Evolutionary conservation across 2,797 vertebrate genomes (phyloP).

Genomic region (Oreochromis grahami): DNA sequence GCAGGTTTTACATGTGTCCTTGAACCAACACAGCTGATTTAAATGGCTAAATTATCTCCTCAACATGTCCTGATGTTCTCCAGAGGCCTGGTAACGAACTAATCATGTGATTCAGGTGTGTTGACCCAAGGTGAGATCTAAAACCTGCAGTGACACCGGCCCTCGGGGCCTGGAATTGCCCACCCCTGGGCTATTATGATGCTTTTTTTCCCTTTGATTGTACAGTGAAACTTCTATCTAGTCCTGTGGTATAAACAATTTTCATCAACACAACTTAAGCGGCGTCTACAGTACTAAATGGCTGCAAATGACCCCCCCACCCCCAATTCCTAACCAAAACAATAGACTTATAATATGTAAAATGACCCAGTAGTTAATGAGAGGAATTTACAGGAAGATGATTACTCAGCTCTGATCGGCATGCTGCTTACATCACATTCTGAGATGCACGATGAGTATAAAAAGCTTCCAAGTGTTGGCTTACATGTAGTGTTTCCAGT

Average conservation of each 20-base stretch:
- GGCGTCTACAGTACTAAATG: background rate
- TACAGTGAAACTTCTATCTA: background rate
- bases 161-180: no score
- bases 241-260: background rate
- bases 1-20: no score
- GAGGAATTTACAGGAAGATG: background rate
- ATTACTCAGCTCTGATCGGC: background rate
- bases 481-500: constrained; percentile 47
- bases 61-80: no score
- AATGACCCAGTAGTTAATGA: background rate
- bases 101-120: no score
- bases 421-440: background rate
- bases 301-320: background rate
- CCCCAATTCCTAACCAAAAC: background rate
- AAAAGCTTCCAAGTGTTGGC: background rate
- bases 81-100: no score
- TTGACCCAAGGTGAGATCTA: no score
- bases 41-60: no score
- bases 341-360: background rate
- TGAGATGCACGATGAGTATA: background rate
- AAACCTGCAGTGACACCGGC: no score
- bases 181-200: background rate
- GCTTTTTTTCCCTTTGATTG: background rate
- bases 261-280: background rate
- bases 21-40: no score